Percentiles rank a stretch among this genome's conserved stretches.
phyloP scores from a whole-genome alignment of 1,140 invertebrate genomes.

The Stegodyphus dumicola region DNA sequence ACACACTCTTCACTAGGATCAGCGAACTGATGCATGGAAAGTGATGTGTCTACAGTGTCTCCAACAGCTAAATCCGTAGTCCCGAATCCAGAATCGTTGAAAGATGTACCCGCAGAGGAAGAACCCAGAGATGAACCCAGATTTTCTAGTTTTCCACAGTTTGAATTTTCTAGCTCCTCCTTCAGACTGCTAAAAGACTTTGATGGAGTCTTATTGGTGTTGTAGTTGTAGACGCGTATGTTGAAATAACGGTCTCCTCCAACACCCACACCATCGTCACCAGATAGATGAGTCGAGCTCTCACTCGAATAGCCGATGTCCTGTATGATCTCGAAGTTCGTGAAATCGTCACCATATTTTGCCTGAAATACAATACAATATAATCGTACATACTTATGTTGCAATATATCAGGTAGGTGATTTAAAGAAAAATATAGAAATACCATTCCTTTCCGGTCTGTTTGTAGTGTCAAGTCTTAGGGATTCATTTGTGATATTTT shows the following conservation, averaged over 20 bases:
- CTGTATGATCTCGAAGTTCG: constrained; percentile 62
- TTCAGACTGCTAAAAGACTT: not conserved
- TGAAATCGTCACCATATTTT: constrained; percentile 56
- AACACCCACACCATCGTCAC: constrained; percentile 64
- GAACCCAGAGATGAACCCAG: constrained; percentile 35
- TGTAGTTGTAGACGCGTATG: constrained; percentile 51
- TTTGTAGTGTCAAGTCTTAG: too few relatives aligned
- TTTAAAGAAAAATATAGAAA: too few relatives aligned
- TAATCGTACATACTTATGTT: too few relatives aligned
- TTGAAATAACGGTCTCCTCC: constrained; percentile 64
- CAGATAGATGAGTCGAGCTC: constrained; percentile 65
- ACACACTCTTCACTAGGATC: not conserved
- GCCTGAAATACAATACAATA: constrained; percentile 8
- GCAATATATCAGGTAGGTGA: too few relatives aligned
- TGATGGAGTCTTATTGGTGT: not conserved
- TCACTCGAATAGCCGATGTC: constrained; percentile 69
- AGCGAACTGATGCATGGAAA: not conserved
- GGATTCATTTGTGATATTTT: too few relatives aligned
- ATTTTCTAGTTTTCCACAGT: not conserved
- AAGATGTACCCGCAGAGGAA: constrained; percentile 21
- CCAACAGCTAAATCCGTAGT: not conserved
- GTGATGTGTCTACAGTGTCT: not conserved
- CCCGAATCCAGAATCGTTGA: constrained; percentile 41
- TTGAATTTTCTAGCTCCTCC: constrained; percentile 6
- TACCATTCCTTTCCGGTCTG: too few relatives aligned